These are phyloP conservation scores for Wasmannia auropunctata DNA, from an alignment of 1,140 invertebrate species.

Conservation along the genomic window DNA sequence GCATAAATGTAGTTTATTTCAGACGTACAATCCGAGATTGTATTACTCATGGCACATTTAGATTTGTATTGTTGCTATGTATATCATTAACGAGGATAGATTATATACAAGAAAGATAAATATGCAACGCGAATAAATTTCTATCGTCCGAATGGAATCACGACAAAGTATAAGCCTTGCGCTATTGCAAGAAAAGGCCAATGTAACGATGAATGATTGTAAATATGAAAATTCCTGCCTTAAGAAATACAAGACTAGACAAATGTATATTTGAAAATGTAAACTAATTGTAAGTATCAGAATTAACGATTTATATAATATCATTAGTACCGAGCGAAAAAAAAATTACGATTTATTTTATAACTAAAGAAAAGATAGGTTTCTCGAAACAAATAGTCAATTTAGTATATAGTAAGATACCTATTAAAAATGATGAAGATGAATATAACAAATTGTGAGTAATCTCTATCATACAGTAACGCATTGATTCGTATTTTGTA, in stretches of 20 bases:
- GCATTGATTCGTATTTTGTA: constrained; percentile 31
- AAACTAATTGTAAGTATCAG: constrained; percentile 70
- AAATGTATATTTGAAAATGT: constrained; percentile 75
- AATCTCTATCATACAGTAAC: constrained; percentile 46
- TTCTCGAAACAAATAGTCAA: constrained; percentile 77
- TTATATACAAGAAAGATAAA: background rate
- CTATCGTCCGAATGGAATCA: constrained; percentile 54
- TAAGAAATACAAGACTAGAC: constrained; percentile 83
- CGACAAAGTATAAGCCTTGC: constrained; percentile 61
- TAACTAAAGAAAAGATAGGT: constrained; percentile 70
- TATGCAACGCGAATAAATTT: constrained; percentile 28
- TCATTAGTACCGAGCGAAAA: constrained; percentile 72
- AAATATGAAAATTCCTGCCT: constrained; percentile 84
- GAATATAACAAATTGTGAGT: constrained; percentile 54
- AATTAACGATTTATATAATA: constrained; percentile 74
- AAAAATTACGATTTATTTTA: constrained; percentile 78
- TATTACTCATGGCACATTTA: constrained; percentile 42
- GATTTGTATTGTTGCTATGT: constrained; percentile 55
- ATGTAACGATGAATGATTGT: constrained; percentile 73
- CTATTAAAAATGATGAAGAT: constrained; percentile 59
- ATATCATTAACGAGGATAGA: constrained; percentile 41
- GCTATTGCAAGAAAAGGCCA: constrained; percentile 70
- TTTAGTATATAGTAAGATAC: constrained; percentile 72
- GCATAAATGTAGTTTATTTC: constrained; percentile 55
- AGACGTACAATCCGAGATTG: constrained; percentile 29